A percentile compares a stretch with the other conserved stretches of the same genome.
Conservation (phyloP, 2,888 invertebrate genomes). For the Drosophila pullipes region DNA sequence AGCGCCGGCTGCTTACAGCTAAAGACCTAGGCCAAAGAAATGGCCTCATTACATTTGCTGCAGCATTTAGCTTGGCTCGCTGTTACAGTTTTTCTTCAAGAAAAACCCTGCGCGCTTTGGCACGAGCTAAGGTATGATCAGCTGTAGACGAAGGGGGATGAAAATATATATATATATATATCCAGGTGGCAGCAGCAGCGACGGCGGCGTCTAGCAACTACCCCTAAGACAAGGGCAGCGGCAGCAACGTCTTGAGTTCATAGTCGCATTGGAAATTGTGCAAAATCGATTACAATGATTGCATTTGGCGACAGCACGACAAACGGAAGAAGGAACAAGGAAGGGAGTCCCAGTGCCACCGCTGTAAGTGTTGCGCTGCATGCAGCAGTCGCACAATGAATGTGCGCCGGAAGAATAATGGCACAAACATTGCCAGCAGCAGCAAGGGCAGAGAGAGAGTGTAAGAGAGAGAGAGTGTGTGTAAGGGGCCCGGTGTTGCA, state of each 20-base stretch:
- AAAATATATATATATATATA: conserved; percentile 51
- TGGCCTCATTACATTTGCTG: conserved; percentile 71
- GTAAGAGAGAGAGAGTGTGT: neutral
- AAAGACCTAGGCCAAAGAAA: conserved; percentile 31
- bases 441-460: neutral
- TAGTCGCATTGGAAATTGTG: conserved; percentile 77
- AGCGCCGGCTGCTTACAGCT: conserved; percentile 68
- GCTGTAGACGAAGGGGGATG: conserved; percentile 75
- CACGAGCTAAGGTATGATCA: conserved; percentile 76
- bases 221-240: conserved; percentile 49
- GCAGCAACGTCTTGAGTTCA: conserved; percentile 63
- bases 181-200: conserved; percentile 67
- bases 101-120: conserved; percentile 78
- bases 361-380: conserved; percentile 57
- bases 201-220: conserved; percentile 62
- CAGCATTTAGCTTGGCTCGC: conserved; percentile 65
- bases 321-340: conserved; percentile 65
- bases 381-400: conserved; percentile 56
- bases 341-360: conserved; percentile 38
- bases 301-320: conserved; percentile 69
- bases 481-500: conserved; percentile 65
- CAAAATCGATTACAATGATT: conserved; percentile 81
- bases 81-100: conserved; percentile 72
- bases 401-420: conserved; percentile 78
- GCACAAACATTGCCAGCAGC: conserved; percentile 64